A percentile compares a stretch with the other conserved stretches of the same genome.
Conservation (phyloP, 2,113 vertebrate genomes). For the Oryzias woworae region DNA sequence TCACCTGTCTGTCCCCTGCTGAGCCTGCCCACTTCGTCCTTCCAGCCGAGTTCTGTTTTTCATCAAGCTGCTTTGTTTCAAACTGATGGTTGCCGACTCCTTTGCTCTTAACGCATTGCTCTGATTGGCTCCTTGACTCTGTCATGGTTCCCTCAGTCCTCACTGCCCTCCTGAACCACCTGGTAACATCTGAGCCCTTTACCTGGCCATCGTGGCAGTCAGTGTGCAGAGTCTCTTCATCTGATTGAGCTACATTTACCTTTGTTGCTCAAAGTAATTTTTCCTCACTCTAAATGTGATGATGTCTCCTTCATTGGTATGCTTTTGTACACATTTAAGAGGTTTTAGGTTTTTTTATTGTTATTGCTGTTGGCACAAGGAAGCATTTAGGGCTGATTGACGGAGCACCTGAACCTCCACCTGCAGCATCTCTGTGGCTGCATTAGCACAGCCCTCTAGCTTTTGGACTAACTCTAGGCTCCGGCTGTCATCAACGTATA, state of each 20-base stretch:
- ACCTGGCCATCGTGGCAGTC: constrained; percentile 30
- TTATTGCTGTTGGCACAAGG: constrained; percentile 32
- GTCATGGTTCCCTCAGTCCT: constrained; percentile 38
- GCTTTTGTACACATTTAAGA: constrained; percentile 5
- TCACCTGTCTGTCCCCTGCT: constrained; percentile 44
- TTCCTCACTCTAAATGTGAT: constrained; percentile 14
- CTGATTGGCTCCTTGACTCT: constrained; percentile 32
- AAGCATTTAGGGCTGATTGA: constrained; percentile 41
- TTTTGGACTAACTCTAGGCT: constrained; percentile 39
- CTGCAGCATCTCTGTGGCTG: constrained; percentile 53
- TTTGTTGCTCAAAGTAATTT: constrained; percentile 20
- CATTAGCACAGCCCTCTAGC: constrained; percentile 22
- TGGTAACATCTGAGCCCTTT: constrained; percentile 48
- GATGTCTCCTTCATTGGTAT: constrained; percentile 15
- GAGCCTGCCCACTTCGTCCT: constrained; percentile 34
- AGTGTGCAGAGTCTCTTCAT: constrained; percentile 25
- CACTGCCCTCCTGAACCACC: constrained; percentile 47
- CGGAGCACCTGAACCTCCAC: constrained; percentile 30
- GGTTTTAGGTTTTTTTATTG: constrained; percentile 13
- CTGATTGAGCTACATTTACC: constrained; percentile 27
- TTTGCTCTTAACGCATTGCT: constrained; percentile 50
- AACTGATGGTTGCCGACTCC: constrained; percentile 44
- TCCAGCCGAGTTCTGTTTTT: constrained; percentile 25
- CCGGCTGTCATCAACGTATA: constrained; percentile 33
- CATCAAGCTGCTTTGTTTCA: constrained; percentile 25